These are phyloP conservation scores for Falco concolor DNA, from an alignment of 2,797 vertebrate species.

Conservation along the genomic window DNA sequence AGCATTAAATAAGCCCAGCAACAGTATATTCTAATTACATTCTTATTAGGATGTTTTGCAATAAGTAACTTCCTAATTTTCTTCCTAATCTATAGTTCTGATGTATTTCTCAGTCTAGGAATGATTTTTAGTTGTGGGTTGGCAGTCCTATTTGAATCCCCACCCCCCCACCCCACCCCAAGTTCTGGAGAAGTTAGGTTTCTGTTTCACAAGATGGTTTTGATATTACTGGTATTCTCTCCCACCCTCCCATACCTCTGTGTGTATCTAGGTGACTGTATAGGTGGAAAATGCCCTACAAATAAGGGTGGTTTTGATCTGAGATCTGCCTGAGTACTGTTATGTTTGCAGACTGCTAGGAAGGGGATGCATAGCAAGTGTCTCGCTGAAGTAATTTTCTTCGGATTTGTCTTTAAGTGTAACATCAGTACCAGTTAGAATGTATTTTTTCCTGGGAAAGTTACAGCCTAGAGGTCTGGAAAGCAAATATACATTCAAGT, in stretches of 20 bases:
- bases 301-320: neutral
- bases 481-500: neutral
- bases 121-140: neutral
- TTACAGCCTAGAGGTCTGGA: neutral
- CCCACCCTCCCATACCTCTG: neutral
- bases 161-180: neutral
- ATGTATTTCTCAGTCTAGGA: conserved; percentile 20
- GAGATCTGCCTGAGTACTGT: neutral
- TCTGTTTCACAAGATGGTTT: neutral
- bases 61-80: conserved; percentile 50
- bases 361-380: neutral
- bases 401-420: neutral
- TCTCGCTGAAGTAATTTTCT: neutral
- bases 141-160: neutral
- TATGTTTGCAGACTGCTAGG: neutral
- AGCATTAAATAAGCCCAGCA: conserved; percentile 20
- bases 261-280: neutral
- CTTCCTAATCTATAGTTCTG: neutral
- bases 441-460: neutral
- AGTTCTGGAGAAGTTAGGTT: neutral
- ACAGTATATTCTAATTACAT: neutral
- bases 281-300: neutral
- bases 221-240: neutral
- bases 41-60: conserved; percentile 1
- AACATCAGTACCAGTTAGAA: neutral